Base-by-base conservation (phyloP, 2,888 invertebrate genomes). In the Cataglyphis altisquamis region DNA sequence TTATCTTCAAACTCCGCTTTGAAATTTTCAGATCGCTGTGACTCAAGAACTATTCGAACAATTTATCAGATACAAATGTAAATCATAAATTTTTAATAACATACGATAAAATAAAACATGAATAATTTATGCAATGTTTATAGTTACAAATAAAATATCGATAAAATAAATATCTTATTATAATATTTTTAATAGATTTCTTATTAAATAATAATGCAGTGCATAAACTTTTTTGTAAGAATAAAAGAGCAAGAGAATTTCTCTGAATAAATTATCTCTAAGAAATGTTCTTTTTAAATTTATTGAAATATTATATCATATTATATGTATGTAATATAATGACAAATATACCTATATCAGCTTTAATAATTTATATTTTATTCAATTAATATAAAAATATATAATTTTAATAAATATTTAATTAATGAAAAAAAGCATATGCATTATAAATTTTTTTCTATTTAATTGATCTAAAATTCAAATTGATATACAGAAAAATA, bases 1-100 rank as follows among this genome's bases (percentile, higher is more conserved):
- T 67, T 82, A 86, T 86, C 84, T 45, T 12, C 9, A 1, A 0
- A 63, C 25, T 5, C 21, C 36, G 15, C 4, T 1, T 3, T 74
- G 8, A 52, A 36, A 21, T 36, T 4, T 18, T 0, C 18, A 29
- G 6, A n/a, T 57, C 10, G 39, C 21, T 9, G 36, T 9, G 15
- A 73, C 5, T 72, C 41, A 55, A 0, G 25, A 25, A 25, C 1
- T 5, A 18, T 25, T 25, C 5, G 15, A n/a, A 36, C n/a, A 3
- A 55, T 62, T 32, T 41, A 2, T 62, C 8, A 41, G 5, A 48
- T 48, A 5, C 45, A 60, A 18, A 60, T 60, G 12, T 29, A 29
- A 29, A 60, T n/a, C 3, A 32, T 36, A 62, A 18, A 62, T 62
- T 32, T 62, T 48, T 48, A n/a, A 48, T 48, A 52, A 52, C 8